Evolutionary conservation across 1,140 invertebrate genomes (phyloP), one percentile per base, ranked within the genome.

Genomic region (Dendroctonus valens): DNA sequence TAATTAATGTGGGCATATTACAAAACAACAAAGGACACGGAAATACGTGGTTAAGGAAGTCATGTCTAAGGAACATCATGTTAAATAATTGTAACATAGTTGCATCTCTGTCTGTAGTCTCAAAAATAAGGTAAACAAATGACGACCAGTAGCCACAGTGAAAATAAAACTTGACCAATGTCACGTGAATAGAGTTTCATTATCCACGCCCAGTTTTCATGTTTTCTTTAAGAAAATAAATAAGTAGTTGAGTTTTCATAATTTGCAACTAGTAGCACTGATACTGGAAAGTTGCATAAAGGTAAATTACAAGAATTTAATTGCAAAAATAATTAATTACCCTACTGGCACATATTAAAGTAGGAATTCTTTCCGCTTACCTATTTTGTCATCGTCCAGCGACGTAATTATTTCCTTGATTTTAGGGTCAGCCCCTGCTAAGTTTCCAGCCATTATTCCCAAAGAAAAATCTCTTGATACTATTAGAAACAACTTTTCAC

Each of bases 301-400:
- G 26, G 26, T 26, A 26, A 26, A 26, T 26, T 26, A 26, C 3
- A 26, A 26, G 26, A 26, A 26, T 26, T 26, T 26, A 2, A 26
- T 26, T 26, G 1, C 26, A 26, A 26, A 26, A 26, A 26, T 26
- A 3, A 26, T 26, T 26, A 26, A 26, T 26, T 26, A 3, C 1
- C 26, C 1, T 2, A 26, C 26, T 26, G 26, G 26, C 26, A 26
- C 26, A 26, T 26, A 26, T 26, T 26, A 26, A 26, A 26, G 26
- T 26, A 26, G 3, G 26, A 3, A 3, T 26, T 26, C 1, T 50
- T n/a, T 61, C 41, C 39, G 80, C 83, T 85, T 84, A 91, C 90
- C 90, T 73, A 89, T 91, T 84, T 91, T 92, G 71, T 91, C 90
- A 72, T 91, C 89, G 61, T 89, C 88, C 70, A 91, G 77, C 62